Evolutionary conservation across 2,888 invertebrate genomes (phyloP), one percentile per base, ranked within the genome.

Genomic region (Rambutsinella grinnellia): DNA sequence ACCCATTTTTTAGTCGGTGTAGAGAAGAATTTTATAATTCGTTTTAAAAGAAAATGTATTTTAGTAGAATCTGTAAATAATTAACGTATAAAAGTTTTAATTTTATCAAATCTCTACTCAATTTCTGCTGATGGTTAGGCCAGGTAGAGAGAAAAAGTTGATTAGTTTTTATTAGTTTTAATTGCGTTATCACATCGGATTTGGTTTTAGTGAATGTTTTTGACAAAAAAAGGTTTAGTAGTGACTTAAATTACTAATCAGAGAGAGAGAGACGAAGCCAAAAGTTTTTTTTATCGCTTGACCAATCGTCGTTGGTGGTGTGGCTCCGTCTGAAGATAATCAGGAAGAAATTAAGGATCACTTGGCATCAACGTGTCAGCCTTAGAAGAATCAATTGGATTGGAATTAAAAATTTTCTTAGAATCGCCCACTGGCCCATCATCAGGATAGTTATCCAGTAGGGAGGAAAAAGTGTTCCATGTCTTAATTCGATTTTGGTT

Each of bases 381-480:
- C 63, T 63, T 63, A 46, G 19, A 61, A 53, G 5, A 46, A 24
- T n/a, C 21, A 53, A 24, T 28, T 49, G 21, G 28, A 46, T 36
- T 36, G 36, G 36, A 36, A 36, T 36, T 13, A n/a, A n/a, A n/a
- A n/a, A n/a, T 36, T 69, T 57, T 23, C 51, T 58, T 61, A 27
- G 62, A 44, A 63, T 23, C 63, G 49, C 75, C 68, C 75, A 76
- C 75, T 76, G 75, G 75, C 63, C 69, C n/a, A 21, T 21, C 5
- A 36, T 36, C 36, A 36, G 6, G 5, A 13, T 13, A 5, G 36
- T 36, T 13, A 13, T 36, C 36, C 36, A 36, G 36, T 36, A 5
- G 13, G 36, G 6, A 36, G 36, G 36, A 36, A 13, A 8, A 36
- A 13, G 13, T 5, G 36, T 36, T 13, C 36, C 13, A 36, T 5